These are phyloP conservation scores for Nasonovia ribisnigri DNA, from an alignment of 2,888 invertebrate genomes.

Conservation along the genomic window DNA sequence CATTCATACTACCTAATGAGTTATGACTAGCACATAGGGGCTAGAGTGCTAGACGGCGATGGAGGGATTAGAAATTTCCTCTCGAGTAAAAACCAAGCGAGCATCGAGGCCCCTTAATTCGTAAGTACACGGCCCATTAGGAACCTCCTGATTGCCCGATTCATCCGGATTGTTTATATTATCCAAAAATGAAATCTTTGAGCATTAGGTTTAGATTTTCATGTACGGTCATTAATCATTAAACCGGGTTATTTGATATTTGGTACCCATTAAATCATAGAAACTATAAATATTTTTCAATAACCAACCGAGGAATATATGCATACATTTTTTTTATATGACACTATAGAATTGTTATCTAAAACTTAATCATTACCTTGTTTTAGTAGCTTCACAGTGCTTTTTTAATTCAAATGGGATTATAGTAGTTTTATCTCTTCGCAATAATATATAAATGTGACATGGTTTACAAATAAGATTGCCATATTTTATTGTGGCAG, in stretches of 20 bases:
- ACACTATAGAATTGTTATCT: neutral
- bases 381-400: neutral
- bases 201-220: neutral
- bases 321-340: neutral
- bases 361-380: neutral
- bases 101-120: no score
- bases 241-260: neutral
- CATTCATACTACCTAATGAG: no score
- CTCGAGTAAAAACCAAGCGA: no score
- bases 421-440: neutral
- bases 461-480: constrained; percentile 87
- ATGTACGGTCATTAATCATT: neutral
- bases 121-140: no score
- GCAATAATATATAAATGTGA: constrained; percentile 81
- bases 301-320: neutral
- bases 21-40: no score
- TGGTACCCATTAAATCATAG: neutral
- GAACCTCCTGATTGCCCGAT: no score
- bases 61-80: no score
- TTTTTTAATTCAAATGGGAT: neutral
- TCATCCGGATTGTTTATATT: no score
- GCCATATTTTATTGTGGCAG: constrained; percentile 77
- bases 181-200: no score
- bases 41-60: no score
- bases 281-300: neutral